These are phyloP conservation scores for Diplodus puntazzo DNA, from an alignment of 2,797 vertebrate genomes.

Conservation along the genomic window DNA sequence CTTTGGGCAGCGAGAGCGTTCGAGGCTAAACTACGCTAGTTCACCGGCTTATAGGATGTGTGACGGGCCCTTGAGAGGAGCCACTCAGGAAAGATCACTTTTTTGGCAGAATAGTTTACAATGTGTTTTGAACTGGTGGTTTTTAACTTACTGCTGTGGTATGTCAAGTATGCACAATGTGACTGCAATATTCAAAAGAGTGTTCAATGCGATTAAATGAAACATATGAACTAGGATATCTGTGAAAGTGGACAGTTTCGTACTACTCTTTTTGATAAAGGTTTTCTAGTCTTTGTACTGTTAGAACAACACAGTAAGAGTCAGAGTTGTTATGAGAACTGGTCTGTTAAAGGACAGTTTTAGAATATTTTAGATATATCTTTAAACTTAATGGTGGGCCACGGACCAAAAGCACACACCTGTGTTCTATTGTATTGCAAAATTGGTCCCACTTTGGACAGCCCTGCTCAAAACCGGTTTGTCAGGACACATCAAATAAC, in stretches of 20 bases:
- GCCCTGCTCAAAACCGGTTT: too few species aligned
- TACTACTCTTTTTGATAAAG: not conserved
- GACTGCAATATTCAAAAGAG: not conserved
- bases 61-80: conserved; percentile 57
- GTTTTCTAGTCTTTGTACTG: not conserved
- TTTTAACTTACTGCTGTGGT: not conserved
- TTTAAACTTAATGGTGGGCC: too few species aligned
- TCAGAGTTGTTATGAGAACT: not conserved
- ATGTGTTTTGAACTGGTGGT: not conserved
- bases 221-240: not conserved
- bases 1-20: conserved; percentile 68
- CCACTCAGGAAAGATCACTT: conserved; percentile 46
- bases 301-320: not conserved
- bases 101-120: conserved; percentile 32
- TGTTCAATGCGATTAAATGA: not conserved
- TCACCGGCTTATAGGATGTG: conserved; percentile 73
- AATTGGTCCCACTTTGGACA: too few species aligned
- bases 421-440: too few species aligned
- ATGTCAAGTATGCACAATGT: not conserved
- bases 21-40: conserved; percentile 72
- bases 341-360: not conserved
- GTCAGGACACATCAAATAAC: too few species aligned
- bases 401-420: too few species aligned
- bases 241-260: not conserved
- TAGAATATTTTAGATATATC: not conserved